Evolutionary conservation across 2,888 invertebrate species (phyloP).

Genomic region (Pristionchus maxplancki): DNA sequence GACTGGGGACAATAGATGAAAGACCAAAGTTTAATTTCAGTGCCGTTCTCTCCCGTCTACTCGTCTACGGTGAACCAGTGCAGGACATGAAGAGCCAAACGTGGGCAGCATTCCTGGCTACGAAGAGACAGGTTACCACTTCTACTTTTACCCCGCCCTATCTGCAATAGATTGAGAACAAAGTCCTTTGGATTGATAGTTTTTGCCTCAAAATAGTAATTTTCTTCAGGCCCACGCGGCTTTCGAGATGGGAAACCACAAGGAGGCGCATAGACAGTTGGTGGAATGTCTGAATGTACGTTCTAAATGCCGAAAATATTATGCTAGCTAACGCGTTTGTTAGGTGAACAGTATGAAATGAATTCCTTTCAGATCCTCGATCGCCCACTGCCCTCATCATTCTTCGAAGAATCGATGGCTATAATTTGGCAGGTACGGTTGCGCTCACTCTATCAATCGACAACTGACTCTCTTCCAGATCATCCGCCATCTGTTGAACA

Average conservation of each 20-base stretch:
- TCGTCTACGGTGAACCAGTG: conserved; percentile 66
- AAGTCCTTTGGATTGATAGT: background rate
- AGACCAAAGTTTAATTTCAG: background rate
- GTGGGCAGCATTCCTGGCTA: conserved; percentile 69
- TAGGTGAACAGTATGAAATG: no score
- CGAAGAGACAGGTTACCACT: conserved; percentile 65
- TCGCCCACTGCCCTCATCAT: conserved; percentile 70
- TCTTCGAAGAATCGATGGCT: conserved; percentile 69
- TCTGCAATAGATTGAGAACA: background rate
- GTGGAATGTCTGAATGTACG: conserved; percentile 68
- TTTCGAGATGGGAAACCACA: conserved; percentile 66
- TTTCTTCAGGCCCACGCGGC: conserved; percentile 34
- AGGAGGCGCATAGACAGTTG: conserved; percentile 73
- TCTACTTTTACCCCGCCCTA: background rate
- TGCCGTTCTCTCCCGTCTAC: conserved; percentile 60
- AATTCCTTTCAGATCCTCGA: conserved; percentile 64
- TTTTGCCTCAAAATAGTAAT: background rate
- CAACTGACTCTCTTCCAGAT: no score
- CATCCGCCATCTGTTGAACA: conserved; percentile 72
- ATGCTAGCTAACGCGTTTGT: no score
- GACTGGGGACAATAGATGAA: background rate
- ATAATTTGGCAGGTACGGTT: conserved; percentile 69
- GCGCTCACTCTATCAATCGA: no score
- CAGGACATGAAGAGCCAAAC: conserved; percentile 66
- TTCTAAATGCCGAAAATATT: no score